Evolutionary conservation across 2,888 invertebrate species (phyloP), one percentile per base, ranked within the genome.

Genomic region (Biston betularia): DNA sequence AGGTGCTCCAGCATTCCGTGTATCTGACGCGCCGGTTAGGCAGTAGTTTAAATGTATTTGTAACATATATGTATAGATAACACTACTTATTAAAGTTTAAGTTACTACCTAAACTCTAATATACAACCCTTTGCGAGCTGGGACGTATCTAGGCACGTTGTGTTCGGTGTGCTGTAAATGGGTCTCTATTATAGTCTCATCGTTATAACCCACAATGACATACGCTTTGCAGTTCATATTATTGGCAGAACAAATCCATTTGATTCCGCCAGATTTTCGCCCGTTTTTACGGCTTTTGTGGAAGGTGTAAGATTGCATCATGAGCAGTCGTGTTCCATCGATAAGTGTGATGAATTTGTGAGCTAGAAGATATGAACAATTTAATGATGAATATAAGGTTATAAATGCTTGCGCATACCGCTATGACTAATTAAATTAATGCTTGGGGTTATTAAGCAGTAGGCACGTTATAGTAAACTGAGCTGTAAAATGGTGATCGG

Each of bases 221-320:
- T 65, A 70, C 0, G 74, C 71, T n/a, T 54, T 65, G 58, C 71
- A 77, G 7, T 71, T 65, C 57, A 57, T 70, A 14, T 61, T 71
- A 45, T 65, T 70, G 0, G 75, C 71, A 12, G 76, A 75, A 49
- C 77, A 79, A 4, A 69, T 49, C 75, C 75, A 76, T 45, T 72
- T 66, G 9, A 59, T 48, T 4, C 70, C 63, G 11, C 53, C 58
- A 15, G 50, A 35, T 14, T 61, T 60, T 38, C 63, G 33, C 15
- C 63, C 52, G 35, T 40, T 49, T 34, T 56, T 65, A 35, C 54
- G 54, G 14, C 50, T 56, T 59, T 69, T 76, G 49, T 74, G 69
- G 52, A 74, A 78, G 8, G 75, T 75, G 60, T 74, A 79, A 10
- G 71, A 73, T 12, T 72, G 50, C n/a, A 76, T 48, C 68, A 74